Percentiles rank a stretch among this genome's conserved stretches.
These are phyloP conservation scores for Apteryx owenii DNA, from an alignment of 2,113 vertebrate species.

Conservation along the genomic window DNA sequence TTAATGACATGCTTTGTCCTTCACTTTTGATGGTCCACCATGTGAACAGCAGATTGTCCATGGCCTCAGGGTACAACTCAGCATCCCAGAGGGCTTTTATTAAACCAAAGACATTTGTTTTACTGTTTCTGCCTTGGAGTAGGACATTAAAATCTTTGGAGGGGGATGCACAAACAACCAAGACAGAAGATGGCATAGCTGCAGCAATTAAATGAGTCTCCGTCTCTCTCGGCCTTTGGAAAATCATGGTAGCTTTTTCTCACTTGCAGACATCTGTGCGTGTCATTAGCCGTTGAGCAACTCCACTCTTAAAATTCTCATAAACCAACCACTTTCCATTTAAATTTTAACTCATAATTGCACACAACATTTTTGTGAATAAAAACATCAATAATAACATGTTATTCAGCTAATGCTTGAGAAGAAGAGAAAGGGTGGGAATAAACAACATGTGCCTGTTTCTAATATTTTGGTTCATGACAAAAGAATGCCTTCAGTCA, in stretches of 20 bases:
- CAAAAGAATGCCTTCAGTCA: background rate
- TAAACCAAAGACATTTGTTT: background rate
- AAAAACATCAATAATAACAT: background rate
- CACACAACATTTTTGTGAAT: background rate
- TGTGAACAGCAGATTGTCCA: background rate
- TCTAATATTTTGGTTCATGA: background rate
- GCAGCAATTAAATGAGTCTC: background rate
- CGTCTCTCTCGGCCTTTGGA: background rate
- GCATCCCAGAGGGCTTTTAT: background rate
- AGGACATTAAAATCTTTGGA: background rate
- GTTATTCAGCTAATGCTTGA: background rate
- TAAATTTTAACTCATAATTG: background rate
- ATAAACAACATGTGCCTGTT: background rate
- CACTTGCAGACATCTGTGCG: background rate
- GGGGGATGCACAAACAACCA: background rate
- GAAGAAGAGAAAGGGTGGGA: background rate
- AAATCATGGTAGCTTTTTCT: background rate
- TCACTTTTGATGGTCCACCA: background rate
- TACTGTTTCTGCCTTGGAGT: background rate
- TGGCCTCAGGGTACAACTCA: background rate
- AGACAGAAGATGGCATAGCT: background rate
- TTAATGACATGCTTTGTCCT: background rate
- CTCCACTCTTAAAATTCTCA: background rate
- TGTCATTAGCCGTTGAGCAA: background rate
- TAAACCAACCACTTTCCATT: background rate